Conservation (phyloP, 1,140 invertebrate genomes). For the Grapholita molesta region DNA sequence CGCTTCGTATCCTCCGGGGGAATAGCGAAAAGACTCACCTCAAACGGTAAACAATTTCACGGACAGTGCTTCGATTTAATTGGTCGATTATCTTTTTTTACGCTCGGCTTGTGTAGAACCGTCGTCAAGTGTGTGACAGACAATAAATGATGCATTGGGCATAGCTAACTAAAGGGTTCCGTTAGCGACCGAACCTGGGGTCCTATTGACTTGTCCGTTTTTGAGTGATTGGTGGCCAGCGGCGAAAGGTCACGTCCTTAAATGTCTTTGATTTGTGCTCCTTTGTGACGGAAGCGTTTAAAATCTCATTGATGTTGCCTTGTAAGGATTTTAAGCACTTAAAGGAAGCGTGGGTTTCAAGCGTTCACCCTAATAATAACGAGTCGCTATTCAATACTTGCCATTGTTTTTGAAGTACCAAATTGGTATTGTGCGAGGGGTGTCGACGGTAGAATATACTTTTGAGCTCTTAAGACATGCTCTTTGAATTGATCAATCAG, state of each 20-base stretch:
- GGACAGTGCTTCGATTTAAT: constrained; percentile 69
- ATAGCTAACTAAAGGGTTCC: constrained; percentile 24
- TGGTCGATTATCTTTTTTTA: constrained; percentile 67
- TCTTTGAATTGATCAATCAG: constrained; percentile 7
- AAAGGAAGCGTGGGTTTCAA: constrained; percentile 14
- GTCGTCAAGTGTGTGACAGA: constrained; percentile 59
- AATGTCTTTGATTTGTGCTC: background rate
- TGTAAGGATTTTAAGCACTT: constrained; percentile 13
- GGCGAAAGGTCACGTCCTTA: constrained; percentile 9
- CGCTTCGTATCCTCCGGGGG: constrained; percentile 14
- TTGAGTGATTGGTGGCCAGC: constrained; percentile 8
- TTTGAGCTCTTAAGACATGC: background rate
- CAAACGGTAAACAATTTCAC: constrained; percentile 71
- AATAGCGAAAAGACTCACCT: constrained; percentile 45
- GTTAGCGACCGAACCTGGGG: constrained; percentile 4
- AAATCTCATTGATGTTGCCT: constrained; percentile 16
- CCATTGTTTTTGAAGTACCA: constrained; percentile 12
- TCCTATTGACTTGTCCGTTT: constrained; percentile 8
- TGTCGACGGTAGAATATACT: background rate
- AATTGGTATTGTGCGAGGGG: background rate
- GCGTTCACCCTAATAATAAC: constrained; percentile 27
- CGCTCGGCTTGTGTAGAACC: constrained; percentile 42
- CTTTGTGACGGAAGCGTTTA: constrained; percentile 6
- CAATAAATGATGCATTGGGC: constrained; percentile 63
- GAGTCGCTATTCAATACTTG: constrained; percentile 19